These are phyloP conservation scores for Riparia riparia DNA, from an alignment of 2,113 vertebrate species.

Conservation along the genomic window DNA sequence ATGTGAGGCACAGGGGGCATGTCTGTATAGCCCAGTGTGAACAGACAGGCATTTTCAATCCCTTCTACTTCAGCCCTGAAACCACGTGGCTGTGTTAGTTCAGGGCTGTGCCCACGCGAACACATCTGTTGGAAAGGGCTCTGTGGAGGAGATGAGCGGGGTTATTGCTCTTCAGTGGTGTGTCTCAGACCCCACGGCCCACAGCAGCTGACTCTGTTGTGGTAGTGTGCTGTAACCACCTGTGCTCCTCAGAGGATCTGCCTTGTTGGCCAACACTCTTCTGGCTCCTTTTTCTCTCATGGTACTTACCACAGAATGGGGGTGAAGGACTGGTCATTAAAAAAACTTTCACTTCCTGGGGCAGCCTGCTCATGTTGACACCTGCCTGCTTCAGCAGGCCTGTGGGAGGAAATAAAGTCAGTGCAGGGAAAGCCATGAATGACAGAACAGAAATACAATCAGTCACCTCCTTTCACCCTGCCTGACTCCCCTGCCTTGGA, in stretches of 20 bases:
- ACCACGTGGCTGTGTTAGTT: neutral
- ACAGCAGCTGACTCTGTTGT: neutral
- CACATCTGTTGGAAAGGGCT: neutral
- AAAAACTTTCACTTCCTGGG: conserved; percentile 84
- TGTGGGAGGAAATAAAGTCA: conserved; percentile 46
- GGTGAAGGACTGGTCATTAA: conserved; percentile 80
- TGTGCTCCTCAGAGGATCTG: neutral
- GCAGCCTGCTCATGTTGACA: conserved; percentile 75
- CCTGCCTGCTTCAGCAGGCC: conserved; percentile 84
- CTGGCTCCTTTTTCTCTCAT: conserved; percentile 16
- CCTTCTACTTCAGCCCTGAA: neutral
- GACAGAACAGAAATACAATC: neutral
- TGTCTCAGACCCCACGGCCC: neutral
- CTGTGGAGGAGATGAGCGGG: neutral
- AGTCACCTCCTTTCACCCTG: neutral
- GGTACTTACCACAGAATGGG: conserved; percentile 88
- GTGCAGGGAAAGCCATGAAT: neutral
- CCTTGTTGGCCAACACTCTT: neutral
- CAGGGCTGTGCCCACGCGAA: neutral
- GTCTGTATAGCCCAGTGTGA: neutral
- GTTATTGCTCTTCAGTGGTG: neutral
- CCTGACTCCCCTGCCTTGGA: neutral
- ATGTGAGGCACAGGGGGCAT: neutral
- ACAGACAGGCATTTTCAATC: neutral
- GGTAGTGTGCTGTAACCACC: neutral